Conservation (phyloP, 2,888 invertebrate genomes). For the Nipponacmea schrenckii region DNA sequence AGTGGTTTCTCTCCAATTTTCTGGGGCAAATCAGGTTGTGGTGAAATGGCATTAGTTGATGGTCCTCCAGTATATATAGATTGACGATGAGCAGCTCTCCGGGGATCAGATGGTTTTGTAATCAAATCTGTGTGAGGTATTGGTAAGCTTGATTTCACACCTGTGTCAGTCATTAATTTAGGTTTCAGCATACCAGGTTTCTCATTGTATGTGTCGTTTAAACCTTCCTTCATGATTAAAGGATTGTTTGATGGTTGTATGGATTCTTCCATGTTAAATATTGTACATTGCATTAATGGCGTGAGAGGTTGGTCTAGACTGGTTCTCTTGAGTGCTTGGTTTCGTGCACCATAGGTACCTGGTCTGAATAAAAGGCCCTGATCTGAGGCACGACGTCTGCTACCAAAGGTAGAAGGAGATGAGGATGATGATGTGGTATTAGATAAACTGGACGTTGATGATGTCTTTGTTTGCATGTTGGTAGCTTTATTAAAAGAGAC, state of each 20-base stretch:
- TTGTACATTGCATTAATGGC: not conserved
- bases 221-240: not conserved
- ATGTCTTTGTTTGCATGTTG: not conserved
- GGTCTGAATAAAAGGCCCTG: not conserved
- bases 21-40: not conserved
- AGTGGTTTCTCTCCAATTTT: not conserved
- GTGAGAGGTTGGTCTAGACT: not conserved
- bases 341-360: not conserved
- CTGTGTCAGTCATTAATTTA: no score
- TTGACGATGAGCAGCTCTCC: not conserved
- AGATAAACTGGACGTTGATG: not conserved
- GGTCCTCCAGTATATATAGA: not conserved
- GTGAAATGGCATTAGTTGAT: not conserved
- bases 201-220: not conserved
- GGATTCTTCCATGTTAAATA: not conserved
- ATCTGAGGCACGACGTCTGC: not conserved
- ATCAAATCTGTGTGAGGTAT: not conserved
- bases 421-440: not conserved
- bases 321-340: not conserved
- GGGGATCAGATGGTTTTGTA: not conserved
- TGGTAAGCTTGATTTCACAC: no score
- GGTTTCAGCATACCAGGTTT: no score
- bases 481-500: slow-evolving; percentile 11
- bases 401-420: not conserved
- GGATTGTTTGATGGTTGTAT: not conserved